These are phyloP conservation scores for Rhopalosiphum nymphaeae DNA, from an alignment of 2,888 invertebrate species.

Conservation along the genomic window DNA sequence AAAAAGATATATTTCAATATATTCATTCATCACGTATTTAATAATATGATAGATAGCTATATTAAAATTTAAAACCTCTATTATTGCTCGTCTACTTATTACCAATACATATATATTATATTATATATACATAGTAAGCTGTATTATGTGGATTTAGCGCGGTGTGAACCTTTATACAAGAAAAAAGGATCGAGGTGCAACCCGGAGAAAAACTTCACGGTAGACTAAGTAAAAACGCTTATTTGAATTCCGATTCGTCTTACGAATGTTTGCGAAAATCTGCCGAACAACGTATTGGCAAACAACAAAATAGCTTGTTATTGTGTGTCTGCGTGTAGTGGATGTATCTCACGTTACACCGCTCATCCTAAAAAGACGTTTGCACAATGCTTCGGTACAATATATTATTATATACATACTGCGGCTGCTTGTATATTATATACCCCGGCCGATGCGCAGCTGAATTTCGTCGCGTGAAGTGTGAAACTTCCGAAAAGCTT, in stretches of 20 bases:
- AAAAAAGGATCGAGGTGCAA: constrained; percentile 9
- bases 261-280: constrained; percentile 45
- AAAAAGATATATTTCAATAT: background rate
- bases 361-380: constrained; percentile 55
- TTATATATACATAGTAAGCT: background rate
- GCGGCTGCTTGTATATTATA: background rate
- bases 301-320: constrained; percentile 13
- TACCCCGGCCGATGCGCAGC: background rate
- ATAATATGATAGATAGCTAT: too few species aligned
- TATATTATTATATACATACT: background rate
- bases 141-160: background rate
- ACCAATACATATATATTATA: background rate
- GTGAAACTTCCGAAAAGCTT: constrained; percentile 61
- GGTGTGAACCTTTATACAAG: background rate
- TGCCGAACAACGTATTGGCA: background rate
- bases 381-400: constrained; percentile 1
- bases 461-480: constrained; percentile 26
- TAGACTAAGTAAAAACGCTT: constrained; percentile 41
- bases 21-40: background rate
- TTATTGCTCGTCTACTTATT: background rate
- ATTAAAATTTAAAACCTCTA: background rate
- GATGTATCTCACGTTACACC: constrained; percentile 58
- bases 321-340: constrained; percentile 6
- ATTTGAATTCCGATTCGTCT: constrained; percentile 33
- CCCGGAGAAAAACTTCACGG: constrained; percentile 50